A percentile compares a stretch with the other conserved stretches of the same genome.
Evolutionary conservation across 1,140 invertebrate species (phyloP).

Genomic region (Hypothenemus hampei): DNA sequence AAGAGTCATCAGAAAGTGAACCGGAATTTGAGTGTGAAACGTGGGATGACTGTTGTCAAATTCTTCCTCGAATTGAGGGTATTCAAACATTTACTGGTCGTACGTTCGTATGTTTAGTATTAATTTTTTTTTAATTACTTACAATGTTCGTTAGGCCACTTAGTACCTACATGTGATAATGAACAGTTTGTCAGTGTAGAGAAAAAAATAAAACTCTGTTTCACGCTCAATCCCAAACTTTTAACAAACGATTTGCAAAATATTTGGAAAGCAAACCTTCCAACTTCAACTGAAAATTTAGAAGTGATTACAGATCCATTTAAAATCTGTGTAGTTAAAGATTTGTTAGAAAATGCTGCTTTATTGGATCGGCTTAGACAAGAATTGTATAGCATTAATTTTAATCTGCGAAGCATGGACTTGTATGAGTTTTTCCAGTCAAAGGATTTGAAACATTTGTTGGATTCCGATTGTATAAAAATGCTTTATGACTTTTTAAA

Average conservation of each 20-base stretch:
- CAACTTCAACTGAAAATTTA: constrained; percentile 37
- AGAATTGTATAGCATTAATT: constrained; percentile 60
- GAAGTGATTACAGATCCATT: constrained; percentile 50
- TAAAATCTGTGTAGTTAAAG: constrained; percentile 54
- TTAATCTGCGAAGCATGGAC: constrained; percentile 61
- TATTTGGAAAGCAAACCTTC: constrained; percentile 40
- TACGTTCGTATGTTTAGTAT: constrained; percentile 21
- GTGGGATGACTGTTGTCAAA: constrained; percentile 38
- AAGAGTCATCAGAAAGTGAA: constrained; percentile 39
- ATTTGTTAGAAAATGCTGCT: constrained; percentile 51
- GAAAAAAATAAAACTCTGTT: constrained; percentile 30
- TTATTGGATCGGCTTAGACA: constrained; percentile 56
- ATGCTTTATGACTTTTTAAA: constrained; percentile 53
- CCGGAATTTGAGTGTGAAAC: constrained; percentile 36
- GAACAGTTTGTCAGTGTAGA: constrained; percentile 21
- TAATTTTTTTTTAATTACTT: not conserved
- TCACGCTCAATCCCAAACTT: constrained; percentile 19
- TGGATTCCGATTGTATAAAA: constrained; percentile 48
- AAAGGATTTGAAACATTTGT: constrained; percentile 54
- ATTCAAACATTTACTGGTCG: constrained; percentile 31
- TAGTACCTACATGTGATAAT: constrained; percentile 37
- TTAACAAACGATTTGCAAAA: constrained; percentile 41
- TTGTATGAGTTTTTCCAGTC: constrained; percentile 69
- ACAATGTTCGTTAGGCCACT: constrained; percentile 30
- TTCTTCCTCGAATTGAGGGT: constrained; percentile 6